Evolutionary conservation across 2,797 vertebrate species (phyloP).

Genomic region (Crocidura indochinensis): DNA sequence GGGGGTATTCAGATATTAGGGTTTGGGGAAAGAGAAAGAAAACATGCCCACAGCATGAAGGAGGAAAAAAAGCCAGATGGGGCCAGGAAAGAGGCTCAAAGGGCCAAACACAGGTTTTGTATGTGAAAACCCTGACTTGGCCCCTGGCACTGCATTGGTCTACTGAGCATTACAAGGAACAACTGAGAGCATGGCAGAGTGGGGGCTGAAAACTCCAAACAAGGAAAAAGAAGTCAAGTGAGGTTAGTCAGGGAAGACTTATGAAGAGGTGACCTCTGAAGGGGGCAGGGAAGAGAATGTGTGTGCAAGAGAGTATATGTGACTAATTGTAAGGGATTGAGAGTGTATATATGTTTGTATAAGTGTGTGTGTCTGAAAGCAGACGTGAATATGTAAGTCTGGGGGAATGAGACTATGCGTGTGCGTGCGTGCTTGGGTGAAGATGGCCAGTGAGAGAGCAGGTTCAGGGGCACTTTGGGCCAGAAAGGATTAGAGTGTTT

Average conservation of each 20-base stretch:
- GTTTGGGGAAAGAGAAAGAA: background rate
- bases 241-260: background rate
- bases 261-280: conserved; percentile 4
- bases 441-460: background rate
- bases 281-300: background rate
- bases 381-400: too few relatives aligned
- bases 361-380: too few relatives aligned
- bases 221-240: background rate
- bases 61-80: too few relatives aligned
- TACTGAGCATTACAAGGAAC: background rate
- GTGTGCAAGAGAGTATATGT: too few relatives aligned
- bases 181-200: background rate
- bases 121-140: too few relatives aligned
- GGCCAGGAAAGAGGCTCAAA: too few relatives aligned
- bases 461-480: background rate
- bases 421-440: too few relatives aligned
- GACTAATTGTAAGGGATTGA: background rate
- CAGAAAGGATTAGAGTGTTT: background rate
- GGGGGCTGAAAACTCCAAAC: background rate
- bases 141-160: too few relatives aligned
- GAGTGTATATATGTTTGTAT: background rate
- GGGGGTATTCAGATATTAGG: background rate
- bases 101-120: too few relatives aligned
- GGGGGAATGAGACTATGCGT: too few relatives aligned
- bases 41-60: background rate